Evolutionary conservation across 2,113 vertebrate species (phyloP), one percentile per base, ranked within the genome.

Genomic region (Actenoides lindsayi): DNA sequence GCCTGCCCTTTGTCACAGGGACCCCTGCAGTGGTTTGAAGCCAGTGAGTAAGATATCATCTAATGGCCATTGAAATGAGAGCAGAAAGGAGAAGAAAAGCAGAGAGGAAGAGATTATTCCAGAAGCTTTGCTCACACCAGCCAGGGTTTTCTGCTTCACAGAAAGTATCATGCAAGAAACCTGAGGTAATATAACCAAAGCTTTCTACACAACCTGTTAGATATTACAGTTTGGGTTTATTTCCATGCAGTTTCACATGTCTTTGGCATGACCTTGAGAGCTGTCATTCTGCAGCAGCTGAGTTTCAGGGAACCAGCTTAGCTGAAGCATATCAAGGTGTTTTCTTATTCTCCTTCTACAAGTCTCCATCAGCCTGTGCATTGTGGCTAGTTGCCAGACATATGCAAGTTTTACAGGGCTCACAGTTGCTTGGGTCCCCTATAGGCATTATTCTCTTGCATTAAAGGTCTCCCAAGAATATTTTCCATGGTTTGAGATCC

Each of bases 351-450:
- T 75, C 16, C 17, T 53, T 44, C 42, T 60, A 33, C 13, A 15
- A 57, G 46, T 39, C 57, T 39, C 74, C 62, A 51, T 24, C 63
- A 53, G 41, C 31, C 37, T 4, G 6, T 2, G 21, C 8, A 23
- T 14, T 39, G 51, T 54, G 5, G 5, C 50, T 20, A 11, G 25
- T 68, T 20, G 77, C 33, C n/a, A 70, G 83, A 48, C 64, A 27
- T 39, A 11, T 0, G 2, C 31, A 19, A 4, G 15, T 18, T 57
- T 75, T 35, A 24, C 51, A 68, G 60, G 9, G 37, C 39, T 46
- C 83, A 20, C 46, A 1, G 27, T 3, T 20, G 8, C n/a, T 59
- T 14, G 46, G 63, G 2, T 5, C 14, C 16, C 2, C 1, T 11
- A 18, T 33, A 37, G 33, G 17, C 30, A 15, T 79, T 33, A 51